Percentiles rank a stretch among this genome's conserved stretches.
Conservation (phyloP, 2,113 vertebrate genomes). For the Naja naja region DNA sequence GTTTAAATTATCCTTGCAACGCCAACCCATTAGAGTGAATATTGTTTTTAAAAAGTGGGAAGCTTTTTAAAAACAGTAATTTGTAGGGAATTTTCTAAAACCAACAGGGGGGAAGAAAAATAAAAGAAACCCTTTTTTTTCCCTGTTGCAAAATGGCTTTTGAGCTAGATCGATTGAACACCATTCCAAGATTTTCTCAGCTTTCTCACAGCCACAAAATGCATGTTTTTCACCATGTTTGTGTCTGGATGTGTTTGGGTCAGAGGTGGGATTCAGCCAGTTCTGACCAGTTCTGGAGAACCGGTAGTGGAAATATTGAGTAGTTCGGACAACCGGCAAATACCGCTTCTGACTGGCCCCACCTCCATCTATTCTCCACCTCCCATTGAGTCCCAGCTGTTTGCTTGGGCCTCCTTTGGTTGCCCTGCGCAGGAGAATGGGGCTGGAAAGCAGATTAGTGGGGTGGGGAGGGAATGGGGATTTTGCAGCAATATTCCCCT, state of each 20-base stretch:
- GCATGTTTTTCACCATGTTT: background rate
- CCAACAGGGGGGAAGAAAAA: background rate
- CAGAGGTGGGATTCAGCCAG: too few species aligned
- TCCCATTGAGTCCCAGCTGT: too few species aligned
- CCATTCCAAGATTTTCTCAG: background rate
- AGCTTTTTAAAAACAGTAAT: slow-evolving; percentile 12
- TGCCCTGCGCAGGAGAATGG: too few species aligned
- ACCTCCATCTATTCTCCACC: too few species aligned
- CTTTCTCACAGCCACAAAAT: background rate
- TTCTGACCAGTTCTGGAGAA: too few species aligned
- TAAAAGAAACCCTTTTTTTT: background rate
- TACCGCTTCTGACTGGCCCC: too few species aligned
- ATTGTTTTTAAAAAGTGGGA: slow-evolving; percentile 32
- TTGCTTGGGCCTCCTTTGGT: too few species aligned
- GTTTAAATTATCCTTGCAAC: slow-evolving; percentile 64
- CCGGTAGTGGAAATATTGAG: too few species aligned
- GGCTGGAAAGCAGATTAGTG: too few species aligned
- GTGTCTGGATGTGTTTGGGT: background rate
- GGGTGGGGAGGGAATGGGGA: too few species aligned
- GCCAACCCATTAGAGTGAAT: slow-evolving; percentile 57
- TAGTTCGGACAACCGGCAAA: too few species aligned
- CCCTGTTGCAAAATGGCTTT: background rate
- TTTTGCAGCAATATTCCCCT: too few species aligned
- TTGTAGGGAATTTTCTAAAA: slow-evolving; percentile 27
- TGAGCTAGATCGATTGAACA: background rate